Evolutionary conservation across 2,113 vertebrate species (phyloP).

Genomic region (Boulengeromyrus knoepffleri): DNA sequence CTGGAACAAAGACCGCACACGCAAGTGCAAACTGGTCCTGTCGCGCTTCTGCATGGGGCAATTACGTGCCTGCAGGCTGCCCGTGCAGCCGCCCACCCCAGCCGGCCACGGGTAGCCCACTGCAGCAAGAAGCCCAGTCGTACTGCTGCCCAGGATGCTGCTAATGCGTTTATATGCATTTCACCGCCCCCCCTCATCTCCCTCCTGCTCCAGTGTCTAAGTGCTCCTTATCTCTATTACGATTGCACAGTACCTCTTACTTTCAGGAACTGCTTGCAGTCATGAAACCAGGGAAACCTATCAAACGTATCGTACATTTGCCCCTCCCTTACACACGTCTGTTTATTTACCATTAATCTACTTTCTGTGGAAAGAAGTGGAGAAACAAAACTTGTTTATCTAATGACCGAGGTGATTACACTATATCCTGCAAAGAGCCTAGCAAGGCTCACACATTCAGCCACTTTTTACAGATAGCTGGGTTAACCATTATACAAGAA

Average conservation of each 20-base stretch:
- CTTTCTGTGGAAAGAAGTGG: not conserved
- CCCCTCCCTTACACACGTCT: not conserved
- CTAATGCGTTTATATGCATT: not conserved
- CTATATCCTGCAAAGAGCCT: not conserved
- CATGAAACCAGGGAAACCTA: not conserved
- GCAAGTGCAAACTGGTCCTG: slow-evolving; percentile 46
- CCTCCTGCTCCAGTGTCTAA: not conserved
- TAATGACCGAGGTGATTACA: not conserved
- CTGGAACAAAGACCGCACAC: slow-evolving; percentile 70
- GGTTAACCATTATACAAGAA: not conserved
- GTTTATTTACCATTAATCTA: not conserved
- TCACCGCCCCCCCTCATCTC: not conserved
- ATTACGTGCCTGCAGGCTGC: not conserved
- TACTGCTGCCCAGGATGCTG: not conserved
- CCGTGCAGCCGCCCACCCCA: slow-evolving; percentile 1
- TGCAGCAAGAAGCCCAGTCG: not conserved
- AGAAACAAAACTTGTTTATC: not conserved
- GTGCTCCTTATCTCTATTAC: not conserved
- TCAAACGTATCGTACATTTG: not conserved
- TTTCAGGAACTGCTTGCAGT: not conserved
- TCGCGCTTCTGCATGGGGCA: slow-evolving; percentile 12
- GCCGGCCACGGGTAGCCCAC: not conserved
- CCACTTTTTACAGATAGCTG: not conserved
- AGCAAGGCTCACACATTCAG: not conserved
- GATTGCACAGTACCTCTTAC: not conserved